Evolutionary conservation across 2,797 vertebrate genomes (phyloP).

Genomic region (Melanotaenia maccullochi): DNA sequence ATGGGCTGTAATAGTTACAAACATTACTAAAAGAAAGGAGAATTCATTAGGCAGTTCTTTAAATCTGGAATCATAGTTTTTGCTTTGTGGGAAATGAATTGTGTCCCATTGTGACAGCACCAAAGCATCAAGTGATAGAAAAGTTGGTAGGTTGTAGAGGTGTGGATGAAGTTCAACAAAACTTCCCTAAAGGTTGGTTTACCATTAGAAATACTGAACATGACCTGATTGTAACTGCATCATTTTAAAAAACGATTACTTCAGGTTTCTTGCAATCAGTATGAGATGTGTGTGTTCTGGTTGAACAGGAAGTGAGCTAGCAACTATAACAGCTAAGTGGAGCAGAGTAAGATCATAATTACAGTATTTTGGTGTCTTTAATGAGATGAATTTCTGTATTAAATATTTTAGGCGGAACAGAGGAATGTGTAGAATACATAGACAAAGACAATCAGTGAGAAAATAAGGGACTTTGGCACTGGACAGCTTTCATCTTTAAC

Average conservation of each 20-base stretch:
- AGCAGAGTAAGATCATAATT: slow-evolving; percentile 1
- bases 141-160: neutral
- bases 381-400: neutral
- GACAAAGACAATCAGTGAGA: too few relatives aligned
- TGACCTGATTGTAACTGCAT: neutral
- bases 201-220: neutral
- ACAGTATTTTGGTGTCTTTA: slow-evolving; percentile 2
- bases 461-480: too few relatives aligned
- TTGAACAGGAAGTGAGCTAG: neutral
- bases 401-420: neutral
- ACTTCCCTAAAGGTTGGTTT: accelerated
- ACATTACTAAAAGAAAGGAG: too few relatives aligned
- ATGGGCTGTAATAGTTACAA: too few relatives aligned
- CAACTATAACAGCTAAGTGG: neutral
- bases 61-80: neutral
- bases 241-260: slow-evolving; percentile 7
- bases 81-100: neutral
- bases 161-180: neutral
- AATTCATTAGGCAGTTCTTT: too few relatives aligned
- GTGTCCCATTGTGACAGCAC: neutral
- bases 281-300: neutral
- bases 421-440: neutral
- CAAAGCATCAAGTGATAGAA: too few relatives aligned
- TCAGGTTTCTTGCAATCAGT: slow-evolving; percentile 20
- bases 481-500: too few relatives aligned